phyloP scores from a whole-genome alignment of 2,797 vertebrate genomes.

The Benthosema pterotum region DNA sequence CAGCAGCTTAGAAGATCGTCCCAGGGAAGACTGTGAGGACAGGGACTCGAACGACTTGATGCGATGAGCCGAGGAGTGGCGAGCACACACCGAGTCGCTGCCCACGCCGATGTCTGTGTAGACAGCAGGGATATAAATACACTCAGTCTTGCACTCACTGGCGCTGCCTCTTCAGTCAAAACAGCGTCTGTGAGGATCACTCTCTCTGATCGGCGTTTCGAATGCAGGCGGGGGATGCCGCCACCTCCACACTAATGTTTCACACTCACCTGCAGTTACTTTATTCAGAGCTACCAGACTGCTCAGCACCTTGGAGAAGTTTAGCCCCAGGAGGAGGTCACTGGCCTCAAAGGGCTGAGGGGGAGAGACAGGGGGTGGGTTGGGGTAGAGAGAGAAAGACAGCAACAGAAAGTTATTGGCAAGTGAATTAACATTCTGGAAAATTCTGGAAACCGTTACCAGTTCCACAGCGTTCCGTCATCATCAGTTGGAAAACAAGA shows the following conservation, averaged over 20 bases:
- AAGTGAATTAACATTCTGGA: conserved; percentile 22
- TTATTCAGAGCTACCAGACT: conserved; percentile 95
- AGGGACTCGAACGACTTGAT: conserved; percentile 97
- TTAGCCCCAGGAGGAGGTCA: conserved; percentile 95
- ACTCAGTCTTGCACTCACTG: conserved; percentile 30
- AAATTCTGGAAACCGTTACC: conserved; percentile 18
- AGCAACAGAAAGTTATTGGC: conserved; percentile 10
- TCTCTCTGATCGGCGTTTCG: background rate
- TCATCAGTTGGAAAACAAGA: conserved; percentile 41
- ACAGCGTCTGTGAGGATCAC: background rate
- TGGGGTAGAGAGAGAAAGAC: conserved; percentile 5
- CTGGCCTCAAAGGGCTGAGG: conserved; percentile 95
- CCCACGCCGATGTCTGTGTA: conserved; percentile 90
- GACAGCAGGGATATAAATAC: conserved; percentile 48
- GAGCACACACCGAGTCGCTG: conserved; percentile 92
- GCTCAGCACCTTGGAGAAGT: conserved; percentile 96
- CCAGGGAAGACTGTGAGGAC: conserved; percentile 87
- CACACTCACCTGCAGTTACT: conserved; percentile 92
- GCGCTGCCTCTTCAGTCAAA: conserved; percentile 20
- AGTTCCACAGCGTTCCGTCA: conserved; percentile 34
- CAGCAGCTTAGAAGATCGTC: conserved; percentile 90
- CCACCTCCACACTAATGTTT: conserved; percentile 3
- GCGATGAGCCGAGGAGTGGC: conserved; percentile 90
- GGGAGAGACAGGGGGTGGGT: conserved; percentile 24
- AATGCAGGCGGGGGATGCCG: background rate